A percentile compares a stretch with the other conserved stretches of the same genome.
These are phyloP conservation scores for Drosophila kohkoa DNA, from an alignment of 1,140 invertebrate species.

Conservation along the genomic window DNA sequence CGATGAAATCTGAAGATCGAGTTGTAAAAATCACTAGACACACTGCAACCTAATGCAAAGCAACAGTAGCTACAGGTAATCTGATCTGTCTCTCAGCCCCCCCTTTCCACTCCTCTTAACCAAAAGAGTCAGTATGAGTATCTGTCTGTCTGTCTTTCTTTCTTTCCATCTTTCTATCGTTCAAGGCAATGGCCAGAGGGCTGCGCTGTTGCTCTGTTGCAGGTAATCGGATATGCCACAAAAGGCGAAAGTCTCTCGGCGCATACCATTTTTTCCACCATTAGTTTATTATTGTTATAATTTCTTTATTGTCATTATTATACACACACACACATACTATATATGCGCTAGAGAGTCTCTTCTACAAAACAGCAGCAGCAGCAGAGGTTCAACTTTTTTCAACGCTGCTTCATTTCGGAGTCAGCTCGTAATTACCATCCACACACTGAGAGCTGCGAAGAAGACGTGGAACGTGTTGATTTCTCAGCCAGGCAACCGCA, in stretches of 20 bases:
- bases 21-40: background rate
- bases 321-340: slow-evolving; percentile 45
- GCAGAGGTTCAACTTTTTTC: slow-evolving; percentile 2
- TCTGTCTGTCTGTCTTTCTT: slow-evolving; percentile 1
- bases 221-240: slow-evolving; percentile 74
- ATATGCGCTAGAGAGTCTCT: slow-evolving; percentile 46
- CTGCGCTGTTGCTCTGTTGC: slow-evolving; percentile 15
- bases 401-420: slow-evolving; percentile 46
- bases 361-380: background rate
- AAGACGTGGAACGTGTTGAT: slow-evolving; percentile 60
- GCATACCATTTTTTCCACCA: slow-evolving; percentile 46
- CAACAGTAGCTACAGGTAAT: slow-evolving; percentile 40
- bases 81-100: slow-evolving; percentile 29
- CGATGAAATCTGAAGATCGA: background rate
- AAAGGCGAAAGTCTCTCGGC: slow-evolving; percentile 71
- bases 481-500: slow-evolving; percentile 66
- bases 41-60: background rate
- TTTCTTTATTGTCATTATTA: slow-evolving; percentile 78
- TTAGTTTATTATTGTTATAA: slow-evolving; percentile 82
- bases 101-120: background rate
- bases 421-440: slow-evolving; percentile 51
- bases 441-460: background rate
- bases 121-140: background rate
- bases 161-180: slow-evolving; percentile 20
- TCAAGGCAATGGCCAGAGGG: slow-evolving; percentile 23